Base-by-base conservation (phyloP, 1,140 invertebrate species). In the Stegodyphus dumicola region DNA sequence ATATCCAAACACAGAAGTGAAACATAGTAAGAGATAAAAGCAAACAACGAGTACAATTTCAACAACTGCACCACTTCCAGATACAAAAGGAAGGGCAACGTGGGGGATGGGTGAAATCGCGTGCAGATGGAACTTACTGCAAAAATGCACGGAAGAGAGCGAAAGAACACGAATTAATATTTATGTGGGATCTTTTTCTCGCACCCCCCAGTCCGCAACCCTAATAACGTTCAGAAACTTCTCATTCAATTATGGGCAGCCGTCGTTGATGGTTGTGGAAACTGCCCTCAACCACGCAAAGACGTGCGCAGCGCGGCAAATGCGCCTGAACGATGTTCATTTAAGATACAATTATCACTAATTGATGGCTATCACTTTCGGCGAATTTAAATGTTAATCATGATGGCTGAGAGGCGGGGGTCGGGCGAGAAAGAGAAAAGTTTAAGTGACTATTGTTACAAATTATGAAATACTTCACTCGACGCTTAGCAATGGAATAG, bases 141-240 rank as follows among this genome's bases (percentile, higher is more conserved):
- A 70, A 70, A 76, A 76, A 70, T 67, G 81, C 81, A 85, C 81
- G 81, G 53, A 66, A 83, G 53, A 51, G 80, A 83, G 80, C 60
- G 80, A 83, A 83, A 75, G 71, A 83, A 83, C 74, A 67, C 65
- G 81, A 85, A 85, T 85, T 76, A 85, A 85, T 85, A 85, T 85
- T 85, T 85, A 85, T 85, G 81, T 60, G 64, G 81, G 81, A 70
- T 83, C 64, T 75, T 83, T 83, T 81, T 51, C 54, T 65, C 65
- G 60, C 77, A 69, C 64, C 17, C 66, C 77, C 18, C 67, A 33
- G 33, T 52, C 52, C 6, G 9, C 54, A 17, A 49, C 54, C 17
- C 80, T 83, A 83, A 83, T 83, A 83, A 75, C 71, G 80, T 67
- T 75, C 80, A 73, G 78, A 81, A 73, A 81, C 66, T 69, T 81